Conservation (phyloP, 2,888 invertebrate species). For the Morpho deidamia region DNA sequence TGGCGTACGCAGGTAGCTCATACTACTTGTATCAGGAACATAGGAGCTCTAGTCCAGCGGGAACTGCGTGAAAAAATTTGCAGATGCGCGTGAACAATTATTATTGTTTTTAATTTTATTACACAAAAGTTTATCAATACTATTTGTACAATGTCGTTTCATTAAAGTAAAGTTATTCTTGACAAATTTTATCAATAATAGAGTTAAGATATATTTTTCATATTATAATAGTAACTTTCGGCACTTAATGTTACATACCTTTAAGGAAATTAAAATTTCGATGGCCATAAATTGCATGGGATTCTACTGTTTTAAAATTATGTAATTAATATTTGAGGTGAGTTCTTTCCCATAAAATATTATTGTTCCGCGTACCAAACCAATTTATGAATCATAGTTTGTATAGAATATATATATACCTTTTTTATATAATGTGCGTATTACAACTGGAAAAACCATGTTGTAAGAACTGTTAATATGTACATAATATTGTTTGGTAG, state of each 20-base stretch:
- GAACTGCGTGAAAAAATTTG: constrained; percentile 22
- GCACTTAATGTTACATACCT: not conserved
- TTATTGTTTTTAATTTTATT: constrained; percentile 31
- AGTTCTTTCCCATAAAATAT: constrained; percentile 3
- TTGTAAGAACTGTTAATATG: not conserved
- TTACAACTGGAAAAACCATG: not conserved
- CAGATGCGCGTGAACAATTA: constrained; percentile 26
- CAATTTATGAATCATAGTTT: too few relatives aligned
- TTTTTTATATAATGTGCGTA: not conserved
- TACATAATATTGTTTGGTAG: not conserved
- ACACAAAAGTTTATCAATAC: constrained; percentile 19
- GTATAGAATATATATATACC: too few relatives aligned
- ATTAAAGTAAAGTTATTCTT: constrained; percentile 18
- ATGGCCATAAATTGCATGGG: constrained; percentile 11
- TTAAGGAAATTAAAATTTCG: not conserved
- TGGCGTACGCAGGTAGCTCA: constrained; percentile 87
- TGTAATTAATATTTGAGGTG: not conserved
- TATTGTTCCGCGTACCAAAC: not conserved
- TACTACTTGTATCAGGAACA: constrained; percentile 87
- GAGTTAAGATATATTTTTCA: too few relatives aligned
- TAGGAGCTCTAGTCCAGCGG: constrained; percentile 62
- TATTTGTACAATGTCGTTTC: constrained; percentile 21
- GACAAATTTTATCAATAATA: constrained; percentile 8
- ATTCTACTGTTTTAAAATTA: not conserved
- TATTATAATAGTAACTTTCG: not conserved